A percentile compares a stretch with the other conserved stretches of the same genome.
phyloP scores from a whole-genome alignment of 2,113 vertebrate species.

The Arizona elegans region DNA sequence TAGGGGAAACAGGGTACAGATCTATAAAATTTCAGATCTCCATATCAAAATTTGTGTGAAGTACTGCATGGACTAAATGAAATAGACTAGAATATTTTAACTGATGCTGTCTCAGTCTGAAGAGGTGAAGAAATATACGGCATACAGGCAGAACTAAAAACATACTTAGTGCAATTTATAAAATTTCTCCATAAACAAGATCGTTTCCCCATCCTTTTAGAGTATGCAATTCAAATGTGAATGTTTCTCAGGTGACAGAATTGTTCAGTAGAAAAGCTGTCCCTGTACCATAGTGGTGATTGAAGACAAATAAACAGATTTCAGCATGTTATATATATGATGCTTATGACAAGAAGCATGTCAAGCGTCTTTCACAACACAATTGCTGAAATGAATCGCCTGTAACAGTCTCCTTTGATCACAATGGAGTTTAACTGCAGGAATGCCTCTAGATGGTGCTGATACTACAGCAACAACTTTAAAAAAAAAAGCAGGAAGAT shows the following conservation, averaged over 20 bases:
- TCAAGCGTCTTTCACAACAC: neutral
- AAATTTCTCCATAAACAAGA: neutral
- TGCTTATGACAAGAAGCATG: neutral
- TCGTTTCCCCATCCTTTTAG: neutral
- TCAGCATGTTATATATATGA: neutral
- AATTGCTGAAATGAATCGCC: neutral
- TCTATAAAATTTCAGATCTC: neutral
- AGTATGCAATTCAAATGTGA: neutral
- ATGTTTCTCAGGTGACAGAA: neutral
- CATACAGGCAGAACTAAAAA: neutral
- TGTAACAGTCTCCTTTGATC: neutral
- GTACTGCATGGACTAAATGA: neutral
- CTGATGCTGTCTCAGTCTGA: neutral
- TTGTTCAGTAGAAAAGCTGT: neutral
- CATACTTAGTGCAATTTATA: neutral
- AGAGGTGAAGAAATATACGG: neutral
- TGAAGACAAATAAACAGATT: neutral
- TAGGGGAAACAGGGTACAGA: no score
- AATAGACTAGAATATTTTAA: neutral
- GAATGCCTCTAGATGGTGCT: constrained; percentile 69
- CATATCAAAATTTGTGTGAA: neutral
- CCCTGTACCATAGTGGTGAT: neutral
- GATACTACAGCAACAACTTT: constrained; percentile 34
- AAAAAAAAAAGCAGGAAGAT: neutral
- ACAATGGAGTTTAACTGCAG: neutral